A percentile compares a stretch with the other conserved stretches of the same genome.
phyloP scores from a whole-genome alignment of 1,140 invertebrate species.

The Melitaea cinxia region DNA sequence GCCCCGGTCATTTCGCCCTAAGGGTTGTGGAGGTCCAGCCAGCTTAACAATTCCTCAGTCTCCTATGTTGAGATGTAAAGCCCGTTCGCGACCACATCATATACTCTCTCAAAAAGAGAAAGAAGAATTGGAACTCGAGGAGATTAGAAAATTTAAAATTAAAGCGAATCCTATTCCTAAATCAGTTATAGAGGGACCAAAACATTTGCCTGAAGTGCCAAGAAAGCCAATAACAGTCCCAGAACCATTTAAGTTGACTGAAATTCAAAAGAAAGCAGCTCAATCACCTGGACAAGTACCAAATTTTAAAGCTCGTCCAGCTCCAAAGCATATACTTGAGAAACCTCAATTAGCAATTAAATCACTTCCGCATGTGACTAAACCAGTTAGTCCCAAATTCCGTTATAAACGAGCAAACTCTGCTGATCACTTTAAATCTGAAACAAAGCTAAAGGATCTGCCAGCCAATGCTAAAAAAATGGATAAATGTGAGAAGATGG shows the following conservation, averaged over 20 bases:
- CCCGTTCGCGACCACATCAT: constrained; percentile 58
- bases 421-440: constrained; percentile 43
- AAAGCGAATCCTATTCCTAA: constrained; percentile 74
- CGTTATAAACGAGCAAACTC: constrained; percentile 54
- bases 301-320: constrained; percentile 71
- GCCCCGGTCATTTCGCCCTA: constrained; percentile 49
- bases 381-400: constrained; percentile 61
- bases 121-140: constrained; percentile 70
- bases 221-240: constrained; percentile 63
- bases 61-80: constrained; percentile 65
- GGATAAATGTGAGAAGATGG: constrained; percentile 44
- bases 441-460: constrained; percentile 29
- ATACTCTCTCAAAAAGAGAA: constrained; percentile 68
- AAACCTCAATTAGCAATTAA: constrained; percentile 62
- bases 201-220: constrained; percentile 61
- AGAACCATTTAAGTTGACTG: constrained; percentile 73
- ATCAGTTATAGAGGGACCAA: constrained; percentile 59
- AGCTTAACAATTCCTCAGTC: constrained; percentile 66
- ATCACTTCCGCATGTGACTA: constrained; percentile 47
- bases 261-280: constrained; percentile 56
- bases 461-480: constrained; percentile 30
- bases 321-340: constrained; percentile 69
- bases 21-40: constrained; percentile 32
- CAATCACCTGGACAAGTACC: constrained; percentile 44
- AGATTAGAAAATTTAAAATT: constrained; percentile 69